phyloP scores from a whole-genome alignment of 2,113 vertebrate genomes.

The Taxidea taxus region DNA sequence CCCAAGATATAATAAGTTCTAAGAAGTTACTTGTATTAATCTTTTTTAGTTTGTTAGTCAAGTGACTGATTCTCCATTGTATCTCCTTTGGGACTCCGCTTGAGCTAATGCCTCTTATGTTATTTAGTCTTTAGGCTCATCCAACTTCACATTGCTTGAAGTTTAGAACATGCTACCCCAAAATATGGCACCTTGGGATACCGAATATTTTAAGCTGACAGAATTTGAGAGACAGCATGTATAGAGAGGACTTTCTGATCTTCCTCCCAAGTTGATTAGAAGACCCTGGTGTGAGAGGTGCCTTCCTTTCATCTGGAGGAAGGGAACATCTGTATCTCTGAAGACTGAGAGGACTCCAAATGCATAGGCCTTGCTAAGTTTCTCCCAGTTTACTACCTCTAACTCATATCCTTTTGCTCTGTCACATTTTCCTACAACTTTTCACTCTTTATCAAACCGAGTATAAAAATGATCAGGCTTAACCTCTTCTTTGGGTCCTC shows the following conservation, averaged over 20 bases:
- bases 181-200: not conserved
- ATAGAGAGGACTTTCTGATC: not conserved
- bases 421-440: not conserved
- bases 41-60: not conserved
- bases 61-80: not conserved
- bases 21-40: not conserved
- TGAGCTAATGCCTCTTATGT: not conserved
- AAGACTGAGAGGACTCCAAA: not conserved
- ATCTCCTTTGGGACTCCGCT: not conserved
- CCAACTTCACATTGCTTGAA: not conserved
- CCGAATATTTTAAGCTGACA: not conserved
- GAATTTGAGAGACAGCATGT: not conserved
- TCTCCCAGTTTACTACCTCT: not conserved
- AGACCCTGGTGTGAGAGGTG: not conserved
- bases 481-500: not conserved
- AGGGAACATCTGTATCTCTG: not conserved
- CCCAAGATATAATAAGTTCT: not conserved
- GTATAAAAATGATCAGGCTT: not conserved
- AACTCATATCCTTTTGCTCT: not conserved
- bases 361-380: not conserved
- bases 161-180: not conserved
- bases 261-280: not conserved
- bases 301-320: not conserved
- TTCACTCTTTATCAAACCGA: not conserved
- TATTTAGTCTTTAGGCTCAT: not conserved